Evolutionary conservation across 2,888 invertebrate genomes (phyloP), one percentile per base, ranked within the genome.

Genomic region (Mesopsocus fuscifrons): DNA sequence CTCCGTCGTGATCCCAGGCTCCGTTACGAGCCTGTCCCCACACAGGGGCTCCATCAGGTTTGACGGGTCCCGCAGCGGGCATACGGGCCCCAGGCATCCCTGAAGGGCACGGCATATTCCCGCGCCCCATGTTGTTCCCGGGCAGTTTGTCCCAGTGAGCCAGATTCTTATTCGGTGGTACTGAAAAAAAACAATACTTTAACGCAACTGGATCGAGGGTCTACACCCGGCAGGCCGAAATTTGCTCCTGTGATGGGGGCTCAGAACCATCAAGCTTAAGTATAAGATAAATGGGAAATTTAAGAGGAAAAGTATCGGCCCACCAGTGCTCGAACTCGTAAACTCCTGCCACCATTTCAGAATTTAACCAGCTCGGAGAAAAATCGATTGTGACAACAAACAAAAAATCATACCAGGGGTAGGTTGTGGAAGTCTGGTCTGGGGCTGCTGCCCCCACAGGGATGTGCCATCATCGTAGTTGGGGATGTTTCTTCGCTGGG

Each of bases 391-490:
- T n/a, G n/a, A n/a, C n/a, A n/a, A n/a, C n/a, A n/a, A n/a, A n/a
- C n/a, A n/a, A n/a, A n/a, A n/a, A n/a, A n/a, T n/a, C n/a, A n/a
- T 73, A 26, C 8, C 26, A 26, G 26, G 26, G 6, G 26, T 11
- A 11, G 26, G 8, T 9, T 6, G 26, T 11, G 6, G 26, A 11
- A 26, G 6, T 11, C 26, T 26, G 26, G 6, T 26, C 26, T 26
- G 44, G 38, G 50, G 44, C 41, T 50, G 51, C 20, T 47, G 46
- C 30, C 80, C 81, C 91, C 92, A 92, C 41, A 89, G 69, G 13
- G 88, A 83, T 20, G 91, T 89, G 34, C 91, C 91, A 55, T 91
- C 89, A 57, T 91, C 91, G 57, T 83, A 85, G 54, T 80, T 77
- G 16, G 80, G 77, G 51, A 77, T 67, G 52, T 75, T 76, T 38